Base-by-base conservation (phyloP, 92 coral and sea anemone species). In the Palythoa grandis region DNA sequence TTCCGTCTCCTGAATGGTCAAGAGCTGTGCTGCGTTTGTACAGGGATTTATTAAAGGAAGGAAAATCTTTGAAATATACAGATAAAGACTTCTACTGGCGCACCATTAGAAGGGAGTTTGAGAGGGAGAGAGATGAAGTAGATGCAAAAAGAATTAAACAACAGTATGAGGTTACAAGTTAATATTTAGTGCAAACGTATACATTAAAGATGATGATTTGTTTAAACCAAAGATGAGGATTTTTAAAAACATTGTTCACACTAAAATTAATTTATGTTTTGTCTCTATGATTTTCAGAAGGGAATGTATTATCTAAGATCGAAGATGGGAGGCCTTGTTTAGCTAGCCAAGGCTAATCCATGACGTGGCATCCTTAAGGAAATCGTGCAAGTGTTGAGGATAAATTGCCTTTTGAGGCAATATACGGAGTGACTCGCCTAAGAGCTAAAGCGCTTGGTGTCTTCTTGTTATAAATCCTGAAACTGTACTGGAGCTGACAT, bases 111-210 rank as follows among this genome's bases (percentile, higher is more conserved):
- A 85, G 85, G 58, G 98, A 94, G 72, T 94, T 94, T 80, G 94
- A 94, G 72, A 89, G 89, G 73, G 95, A 94, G 82, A 92, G 83
- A 72, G 98, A 94, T 76, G 98, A 94, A 89, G 92, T 94, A 16
- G 98, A 94, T 29, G 70, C 76, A 11, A 79, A 75, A 52, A 86
- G 86, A 52, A 91, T 94, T 43, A 92, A 90, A 84, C 91, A 92
- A 82, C 98, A 94, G 74, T 94, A 90, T 73, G 98, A 94, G 95
- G 98, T 92, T 38, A n/a, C 5, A 72, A 61, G 15, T 48, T 75
- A 5, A 76, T 14, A 1, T 58, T n/a, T 5, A 20, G 5, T 8
- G 7, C 19, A 52, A 54, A 69, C 5, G 16, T 12, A 9, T 4
- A 6, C 11, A 29, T 25, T 5, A 3, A 7, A 13, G 7, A 12